These are phyloP conservation scores for Craseonycteris thonglongyai DNA, from an alignment of 2,113 vertebrate species.

Conservation along the genomic window DNA sequence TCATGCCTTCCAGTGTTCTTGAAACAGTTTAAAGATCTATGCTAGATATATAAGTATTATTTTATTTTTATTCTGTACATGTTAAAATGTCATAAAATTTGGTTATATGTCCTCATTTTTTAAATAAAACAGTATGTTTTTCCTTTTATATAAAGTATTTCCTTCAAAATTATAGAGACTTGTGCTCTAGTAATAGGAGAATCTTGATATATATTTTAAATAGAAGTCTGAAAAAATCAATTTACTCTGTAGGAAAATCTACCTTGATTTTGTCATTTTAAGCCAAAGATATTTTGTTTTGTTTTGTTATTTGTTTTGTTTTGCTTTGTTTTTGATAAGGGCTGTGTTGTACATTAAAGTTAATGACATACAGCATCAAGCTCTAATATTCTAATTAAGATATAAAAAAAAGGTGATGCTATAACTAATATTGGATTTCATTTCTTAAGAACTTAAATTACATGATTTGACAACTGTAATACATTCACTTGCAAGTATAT, in stretches of 20 bases:
- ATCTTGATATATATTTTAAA: background rate
- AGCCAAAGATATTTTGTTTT: background rate
- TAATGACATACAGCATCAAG: background rate
- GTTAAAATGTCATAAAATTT: background rate
- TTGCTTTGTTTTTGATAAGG: background rate
- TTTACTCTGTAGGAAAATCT: background rate
- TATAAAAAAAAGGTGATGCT: background rate
- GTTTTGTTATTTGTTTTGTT: background rate
- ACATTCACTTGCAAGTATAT: background rate
- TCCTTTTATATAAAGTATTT: background rate
- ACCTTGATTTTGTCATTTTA: background rate
- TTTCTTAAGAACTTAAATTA: conserved; percentile 18
- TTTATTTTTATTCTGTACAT: background rate
- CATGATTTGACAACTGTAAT: background rate
- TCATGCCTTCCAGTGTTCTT: background rate
- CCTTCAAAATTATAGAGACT: background rate
- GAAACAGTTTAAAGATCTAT: background rate
- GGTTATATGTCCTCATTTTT: background rate
- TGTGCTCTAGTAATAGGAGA: background rate
- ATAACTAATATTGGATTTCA: background rate
- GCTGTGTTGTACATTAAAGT: background rate
- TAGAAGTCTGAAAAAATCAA: background rate
- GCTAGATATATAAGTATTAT: background rate
- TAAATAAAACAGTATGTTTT: background rate
- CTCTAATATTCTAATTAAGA: conserved; percentile 6